Base-by-base conservation (phyloP, 2,113 vertebrate genomes). In the Anseranas semipalmata region DNA sequence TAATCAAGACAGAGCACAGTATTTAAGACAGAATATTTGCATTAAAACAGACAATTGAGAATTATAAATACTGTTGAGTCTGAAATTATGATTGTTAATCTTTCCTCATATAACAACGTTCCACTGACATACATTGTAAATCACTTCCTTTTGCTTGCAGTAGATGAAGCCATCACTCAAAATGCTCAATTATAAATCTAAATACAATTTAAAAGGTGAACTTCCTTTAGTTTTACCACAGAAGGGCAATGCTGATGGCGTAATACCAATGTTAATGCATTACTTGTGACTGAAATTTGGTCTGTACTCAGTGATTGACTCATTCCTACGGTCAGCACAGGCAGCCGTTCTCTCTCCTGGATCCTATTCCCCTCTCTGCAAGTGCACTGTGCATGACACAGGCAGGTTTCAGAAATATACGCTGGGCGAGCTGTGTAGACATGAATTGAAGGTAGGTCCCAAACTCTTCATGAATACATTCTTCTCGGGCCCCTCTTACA, bases 61-160 rank as follows among this genome's bases (percentile, higher is more conserved):
- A 97, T 95, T 96, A 91, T 92, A 96, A 97, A 97, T 96, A 90
- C 94, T 96, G 95, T 97, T 97, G 97, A 95, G 90, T 88, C 88
- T 97, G 96, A 97, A 98, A 95, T 96, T 83, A 96, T 90, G 89
- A 97, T 78, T 92, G 95, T 71, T 98, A 89, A 96, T 97, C 95
- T 96, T 97, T 94, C 77, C 68, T 92, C 91, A 65, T 66, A 37
- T 68, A 87, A 88, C 63, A 87, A 15, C 58, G 82, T 96, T 97
- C 95, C 84, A 28, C 75, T 95, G 90, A 96, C 97, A 95, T 84
- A 92, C 62, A 48, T n/a, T 79, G 91, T 79, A 92, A 95, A 97
- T 95, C 83, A 93, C 58, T 93, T 75, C 76, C 79, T 76, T 93
- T 87, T 56, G n/a, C 71, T 50, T 37, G 67, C 80, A 87, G 56